These are phyloP conservation scores for Planiliza haematocheilus DNA, from an alignment of 2,113 vertebrate genomes.

Conservation along the genomic window DNA sequence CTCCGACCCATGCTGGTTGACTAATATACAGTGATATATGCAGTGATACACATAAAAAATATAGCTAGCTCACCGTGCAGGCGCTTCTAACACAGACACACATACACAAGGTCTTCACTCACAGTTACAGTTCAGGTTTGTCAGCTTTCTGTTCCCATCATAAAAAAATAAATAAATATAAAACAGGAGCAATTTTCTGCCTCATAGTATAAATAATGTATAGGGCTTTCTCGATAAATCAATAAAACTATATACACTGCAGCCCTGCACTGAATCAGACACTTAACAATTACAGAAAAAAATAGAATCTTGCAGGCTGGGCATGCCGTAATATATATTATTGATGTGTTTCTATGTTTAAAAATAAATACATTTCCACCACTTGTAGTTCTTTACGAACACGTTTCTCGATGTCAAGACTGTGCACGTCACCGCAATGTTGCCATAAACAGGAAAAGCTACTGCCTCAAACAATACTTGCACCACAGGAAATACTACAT, in stretches of 20 bases:
- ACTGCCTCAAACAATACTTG: constrained; percentile 12
- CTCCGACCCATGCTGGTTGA: constrained; percentile 17
- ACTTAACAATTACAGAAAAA: not conserved
- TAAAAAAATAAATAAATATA: not conserved
- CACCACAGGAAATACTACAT: constrained; percentile 24
- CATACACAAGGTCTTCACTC: constrained; percentile 16
- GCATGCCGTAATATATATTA: no score
- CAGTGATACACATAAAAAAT: constrained; percentile 27
- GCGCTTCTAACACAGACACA: not conserved
- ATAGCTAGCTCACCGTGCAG: constrained; percentile 13
- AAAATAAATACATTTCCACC: no score
- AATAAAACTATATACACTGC: constrained; percentile 3
- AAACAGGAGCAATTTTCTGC: no score
- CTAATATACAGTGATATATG: constrained; percentile 30
- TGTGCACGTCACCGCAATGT: not conserved
- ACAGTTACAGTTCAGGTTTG: constrained; percentile 56
- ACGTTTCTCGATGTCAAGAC: not conserved
- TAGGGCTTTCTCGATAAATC: constrained; percentile 10
- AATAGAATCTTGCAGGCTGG: not conserved
- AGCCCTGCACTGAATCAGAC: no score
- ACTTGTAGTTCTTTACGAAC: not conserved
- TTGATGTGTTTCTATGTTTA: no score
- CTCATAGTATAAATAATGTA: constrained; percentile 7
- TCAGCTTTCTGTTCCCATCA: constrained; percentile 52
- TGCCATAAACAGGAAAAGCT: not conserved